Percentiles rank a stretch among this genome's conserved stretches.
Conservation (phyloP, 2,113 vertebrate genomes). For the Pagrus major region DNA sequence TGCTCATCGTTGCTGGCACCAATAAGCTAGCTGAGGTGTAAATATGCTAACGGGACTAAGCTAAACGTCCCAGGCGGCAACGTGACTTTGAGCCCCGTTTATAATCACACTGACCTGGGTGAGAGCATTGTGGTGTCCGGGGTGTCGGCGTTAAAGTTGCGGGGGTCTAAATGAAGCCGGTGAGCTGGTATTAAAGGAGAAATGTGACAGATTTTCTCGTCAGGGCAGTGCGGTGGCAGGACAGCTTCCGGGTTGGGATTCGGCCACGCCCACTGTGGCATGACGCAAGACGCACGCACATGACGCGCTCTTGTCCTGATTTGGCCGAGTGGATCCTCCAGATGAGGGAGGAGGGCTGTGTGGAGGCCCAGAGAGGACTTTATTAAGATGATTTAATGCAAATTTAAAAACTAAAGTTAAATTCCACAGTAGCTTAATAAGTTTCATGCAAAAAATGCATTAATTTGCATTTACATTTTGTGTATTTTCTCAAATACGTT, state of each 20-base stretch:
- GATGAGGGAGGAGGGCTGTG: no score
- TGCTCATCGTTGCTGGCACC: fast-evolving
- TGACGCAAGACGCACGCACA: slow-evolving; percentile 22
- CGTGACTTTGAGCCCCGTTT: background rate
- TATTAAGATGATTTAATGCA: no score
- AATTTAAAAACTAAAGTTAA: no score
- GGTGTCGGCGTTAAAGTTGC: background rate
- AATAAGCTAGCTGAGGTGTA: background rate
- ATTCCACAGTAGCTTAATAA: no score
- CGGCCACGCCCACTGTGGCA: background rate
- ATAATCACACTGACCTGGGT: slow-evolving; percentile 62
- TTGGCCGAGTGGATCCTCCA: no score
- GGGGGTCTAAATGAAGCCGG: background rate
- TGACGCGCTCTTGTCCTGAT: no score
- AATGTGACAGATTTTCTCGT: background rate
- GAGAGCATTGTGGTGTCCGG: slow-evolving; percentile 57
- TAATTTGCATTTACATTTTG: no score
- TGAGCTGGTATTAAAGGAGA: background rate
- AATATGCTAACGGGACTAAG: background rate
- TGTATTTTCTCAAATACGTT: no score
- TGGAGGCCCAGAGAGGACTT: no score
- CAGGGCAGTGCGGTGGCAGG: background rate
- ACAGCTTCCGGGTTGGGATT: slow-evolving; percentile 16
- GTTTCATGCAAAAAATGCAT: no score
- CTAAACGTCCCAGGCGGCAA: background rate